Percentiles rank a stretch among this genome's conserved stretches.
Evolutionary conservation across 1,140 invertebrate genomes (phyloP).

Genomic region (Temnothorax longispinosus): DNA sequence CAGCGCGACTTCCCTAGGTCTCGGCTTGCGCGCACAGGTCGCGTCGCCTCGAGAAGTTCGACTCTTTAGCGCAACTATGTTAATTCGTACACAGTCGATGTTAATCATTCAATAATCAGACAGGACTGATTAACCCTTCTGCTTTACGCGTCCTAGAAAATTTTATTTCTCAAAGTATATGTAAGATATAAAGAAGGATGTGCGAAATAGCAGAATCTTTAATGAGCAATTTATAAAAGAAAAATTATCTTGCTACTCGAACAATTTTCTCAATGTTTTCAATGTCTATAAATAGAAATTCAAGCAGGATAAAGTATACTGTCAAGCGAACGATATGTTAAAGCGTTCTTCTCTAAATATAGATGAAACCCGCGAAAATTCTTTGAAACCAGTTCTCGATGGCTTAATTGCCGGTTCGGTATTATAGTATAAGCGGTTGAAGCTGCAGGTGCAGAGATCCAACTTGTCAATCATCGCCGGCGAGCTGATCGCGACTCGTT

Average conservation of each 20-base stretch:
- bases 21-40: neutral
- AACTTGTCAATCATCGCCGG: constrained; percentile 51
- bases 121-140: neutral
- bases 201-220: neutral
- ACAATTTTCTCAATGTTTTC: neutral
- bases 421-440: neutral
- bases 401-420: constrained; percentile 45
- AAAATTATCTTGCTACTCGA: neutral
- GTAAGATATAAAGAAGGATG: neutral
- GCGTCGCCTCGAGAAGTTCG: neutral
- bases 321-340: neutral
- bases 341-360: constrained; percentile 38
- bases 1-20: constrained; percentile 37
- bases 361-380: constrained; percentile 28
- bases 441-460: neutral
- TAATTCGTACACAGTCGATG: constrained; percentile 1
- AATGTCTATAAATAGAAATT: neutral
- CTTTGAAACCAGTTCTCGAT: constrained; percentile 42
- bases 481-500: neutral
- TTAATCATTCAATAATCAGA: constrained; percentile 37
- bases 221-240: neutral
- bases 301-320: neutral
- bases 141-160: neutral
- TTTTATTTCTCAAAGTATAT: neutral
- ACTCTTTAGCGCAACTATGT: constrained; percentile 26